Conservation (phyloP, 2,113 vertebrate species). For the Lanius collurio region DNA sequence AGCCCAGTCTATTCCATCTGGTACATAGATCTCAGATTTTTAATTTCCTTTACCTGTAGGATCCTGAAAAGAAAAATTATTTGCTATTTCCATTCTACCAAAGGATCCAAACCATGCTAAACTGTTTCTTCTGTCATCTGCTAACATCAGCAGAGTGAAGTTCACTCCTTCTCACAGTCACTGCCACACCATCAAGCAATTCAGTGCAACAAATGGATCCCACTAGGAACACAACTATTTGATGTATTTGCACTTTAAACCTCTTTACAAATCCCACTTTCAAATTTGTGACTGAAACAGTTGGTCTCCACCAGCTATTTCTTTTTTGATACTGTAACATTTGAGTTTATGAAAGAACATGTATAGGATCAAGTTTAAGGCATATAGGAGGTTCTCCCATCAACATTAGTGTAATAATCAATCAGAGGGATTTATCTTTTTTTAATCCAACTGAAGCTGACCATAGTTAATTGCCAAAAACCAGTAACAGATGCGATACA, state of each 20-base stretch:
- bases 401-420: background rate
- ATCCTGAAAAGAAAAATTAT: background rate
- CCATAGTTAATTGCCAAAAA: background rate
- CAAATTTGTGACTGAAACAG: background rate
- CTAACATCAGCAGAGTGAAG: background rate
- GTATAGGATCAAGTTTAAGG: background rate
- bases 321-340: background rate
- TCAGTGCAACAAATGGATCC: background rate
- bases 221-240: background rate
- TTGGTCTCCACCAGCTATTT: background rate
- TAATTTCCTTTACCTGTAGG: slow-evolving; percentile 38
- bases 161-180: background rate
- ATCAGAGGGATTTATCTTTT: background rate
- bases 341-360: background rate
- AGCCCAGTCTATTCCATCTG: background rate
- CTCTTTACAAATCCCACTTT: background rate
- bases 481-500: background rate
- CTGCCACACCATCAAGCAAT: background rate
- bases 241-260: background rate
- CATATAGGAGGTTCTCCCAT: background rate
- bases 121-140: background rate
- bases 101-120: background rate
- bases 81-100: background rate
- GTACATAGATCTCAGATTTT: background rate
- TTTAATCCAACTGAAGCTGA: background rate